Percentiles rank a stretch among this genome's conserved stretches.
These are phyloP conservation scores for Apamea anceps DNA, from an alignment of 2,888 invertebrate species.

Conservation along the genomic window DNA sequence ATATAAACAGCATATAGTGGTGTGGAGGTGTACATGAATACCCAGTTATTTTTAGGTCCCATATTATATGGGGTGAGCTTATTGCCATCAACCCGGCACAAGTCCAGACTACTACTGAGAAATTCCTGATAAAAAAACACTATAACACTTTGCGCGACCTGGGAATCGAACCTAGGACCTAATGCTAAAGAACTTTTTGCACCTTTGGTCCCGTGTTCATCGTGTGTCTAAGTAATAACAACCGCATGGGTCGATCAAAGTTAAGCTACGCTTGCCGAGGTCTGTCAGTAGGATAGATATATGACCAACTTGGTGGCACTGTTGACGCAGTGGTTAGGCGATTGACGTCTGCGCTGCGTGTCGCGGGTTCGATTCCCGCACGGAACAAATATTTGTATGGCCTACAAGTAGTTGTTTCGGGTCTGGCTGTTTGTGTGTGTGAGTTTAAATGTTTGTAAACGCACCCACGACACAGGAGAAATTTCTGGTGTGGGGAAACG, in stretches of 20 bases:
- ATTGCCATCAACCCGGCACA: neutral
- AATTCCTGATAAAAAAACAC: neutral
- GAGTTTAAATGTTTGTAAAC: no score
- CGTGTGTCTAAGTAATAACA: neutral
- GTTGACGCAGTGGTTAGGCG: no score
- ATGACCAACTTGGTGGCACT: no score
- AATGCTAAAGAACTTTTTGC: neutral
- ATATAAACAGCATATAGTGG: neutral
- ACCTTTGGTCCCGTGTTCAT: neutral
- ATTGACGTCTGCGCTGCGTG: no score
- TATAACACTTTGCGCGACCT: neutral
- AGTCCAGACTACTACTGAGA: neutral
- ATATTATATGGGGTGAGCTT: neutral
- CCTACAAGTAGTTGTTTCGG: no score
- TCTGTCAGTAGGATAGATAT: neutral
- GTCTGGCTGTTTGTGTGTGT: no score
- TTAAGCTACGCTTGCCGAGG: neutral
- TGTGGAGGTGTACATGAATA: neutral
- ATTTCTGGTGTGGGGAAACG: no score
- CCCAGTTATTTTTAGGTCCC: neutral
- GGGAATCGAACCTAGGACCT: neutral
- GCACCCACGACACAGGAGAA: no score
- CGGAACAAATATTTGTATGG: no score
- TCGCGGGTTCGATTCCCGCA: no score
- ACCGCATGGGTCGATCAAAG: neutral